phyloP scores from a whole-genome alignment of 2,113 vertebrate genomes.

The Podarcis cretensis region DNA sequence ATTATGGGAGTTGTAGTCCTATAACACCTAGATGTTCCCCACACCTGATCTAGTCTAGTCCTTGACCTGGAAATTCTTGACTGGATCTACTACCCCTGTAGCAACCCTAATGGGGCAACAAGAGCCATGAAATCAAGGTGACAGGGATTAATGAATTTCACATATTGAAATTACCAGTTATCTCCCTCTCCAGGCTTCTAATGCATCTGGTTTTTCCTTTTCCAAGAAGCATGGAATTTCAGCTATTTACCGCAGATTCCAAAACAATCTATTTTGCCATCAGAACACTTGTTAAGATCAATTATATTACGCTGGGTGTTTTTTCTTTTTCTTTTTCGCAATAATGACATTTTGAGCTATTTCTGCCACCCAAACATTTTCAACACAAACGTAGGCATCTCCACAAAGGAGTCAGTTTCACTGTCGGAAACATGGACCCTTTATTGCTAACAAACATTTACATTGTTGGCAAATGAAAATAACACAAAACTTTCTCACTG shows the following conservation, averaged over 20 bases:
- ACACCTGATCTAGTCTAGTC: neutral
- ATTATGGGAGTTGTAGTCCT: too few relatives aligned
- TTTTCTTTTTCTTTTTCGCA: neutral
- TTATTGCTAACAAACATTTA: constrained; percentile 10
- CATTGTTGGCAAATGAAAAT: constrained; percentile 15
- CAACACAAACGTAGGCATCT: neutral
- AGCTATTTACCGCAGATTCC: neutral
- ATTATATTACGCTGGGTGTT: neutral
- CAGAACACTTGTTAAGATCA: neutral
- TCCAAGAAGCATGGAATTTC: neutral
- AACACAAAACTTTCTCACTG: neutral
- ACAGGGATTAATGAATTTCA: neutral
- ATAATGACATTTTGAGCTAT: constrained; percentile 8
- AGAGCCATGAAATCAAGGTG: neutral
- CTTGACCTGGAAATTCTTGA: neutral
- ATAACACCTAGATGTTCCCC: too few relatives aligned
- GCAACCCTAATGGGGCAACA: neutral
- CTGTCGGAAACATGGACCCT: neutral
- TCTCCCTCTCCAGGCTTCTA: neutral
- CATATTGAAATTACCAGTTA: neutral
- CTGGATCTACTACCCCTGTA: neutral
- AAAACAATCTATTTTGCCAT: constrained; percentile 6
- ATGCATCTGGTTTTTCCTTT: neutral
- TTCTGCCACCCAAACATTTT: constrained; percentile 9
- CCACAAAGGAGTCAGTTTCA: constrained; percentile 9